Conservation (phyloP, 2,888 invertebrate genomes). For the Lycia hirtaria region DNA sequence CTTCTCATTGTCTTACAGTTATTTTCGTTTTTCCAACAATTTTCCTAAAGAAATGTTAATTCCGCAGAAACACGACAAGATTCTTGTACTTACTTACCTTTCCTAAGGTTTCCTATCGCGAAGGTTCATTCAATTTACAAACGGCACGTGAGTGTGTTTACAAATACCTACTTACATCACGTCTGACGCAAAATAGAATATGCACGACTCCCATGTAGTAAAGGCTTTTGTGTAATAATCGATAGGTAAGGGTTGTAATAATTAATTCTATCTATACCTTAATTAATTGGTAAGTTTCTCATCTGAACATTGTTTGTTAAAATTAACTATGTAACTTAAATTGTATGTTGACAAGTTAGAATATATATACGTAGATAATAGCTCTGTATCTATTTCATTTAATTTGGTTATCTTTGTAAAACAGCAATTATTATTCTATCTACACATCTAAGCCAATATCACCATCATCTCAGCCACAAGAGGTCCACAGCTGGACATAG, state of each 20-base stretch:
- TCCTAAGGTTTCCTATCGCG: slow-evolving; percentile 41
- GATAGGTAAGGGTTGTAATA: neutral
- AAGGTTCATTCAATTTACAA: slow-evolving; percentile 40
- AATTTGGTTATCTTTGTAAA: too few relatives aligned
- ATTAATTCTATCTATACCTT: neutral
- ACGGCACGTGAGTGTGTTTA: slow-evolving; percentile 26
- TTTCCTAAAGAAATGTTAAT: slow-evolving; percentile 14
- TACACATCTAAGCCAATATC: too few relatives aligned
- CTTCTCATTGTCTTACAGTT: too few relatives aligned
- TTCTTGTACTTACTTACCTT: slow-evolving; percentile 38
- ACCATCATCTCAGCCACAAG: too few relatives aligned
- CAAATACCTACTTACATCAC: slow-evolving; percentile 24
- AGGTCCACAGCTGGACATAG: too few relatives aligned
- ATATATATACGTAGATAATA: too few relatives aligned
- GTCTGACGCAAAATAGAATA: slow-evolving; percentile 17
- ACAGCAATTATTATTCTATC: too few relatives aligned
- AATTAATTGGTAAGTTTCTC: too few relatives aligned
- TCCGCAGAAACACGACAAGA: slow-evolving; percentile 17
- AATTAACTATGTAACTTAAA: too few relatives aligned
- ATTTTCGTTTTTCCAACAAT: neutral
- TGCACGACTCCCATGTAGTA: neutral
- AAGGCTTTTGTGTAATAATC: neutral
- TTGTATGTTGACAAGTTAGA: too few relatives aligned
- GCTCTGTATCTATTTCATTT: too few relatives aligned
- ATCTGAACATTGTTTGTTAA: too few relatives aligned